Conservation (phyloP, 2,888 invertebrate species). For the Drosophila borborema region DNA sequence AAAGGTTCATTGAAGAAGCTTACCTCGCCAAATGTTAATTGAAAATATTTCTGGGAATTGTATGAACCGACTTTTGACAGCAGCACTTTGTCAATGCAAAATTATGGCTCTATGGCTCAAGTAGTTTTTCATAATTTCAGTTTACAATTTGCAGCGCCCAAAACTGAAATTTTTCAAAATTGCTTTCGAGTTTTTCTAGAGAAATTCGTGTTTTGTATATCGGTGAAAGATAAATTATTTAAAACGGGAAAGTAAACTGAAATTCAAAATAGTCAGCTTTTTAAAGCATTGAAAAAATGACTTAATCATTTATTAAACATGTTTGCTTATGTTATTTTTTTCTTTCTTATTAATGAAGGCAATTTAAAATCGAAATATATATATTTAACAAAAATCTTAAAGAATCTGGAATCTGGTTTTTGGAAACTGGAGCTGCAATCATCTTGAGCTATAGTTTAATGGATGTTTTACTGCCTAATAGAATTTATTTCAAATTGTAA, state of each 20-base stretch:
- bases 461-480: not conserved
- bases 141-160: constrained; percentile 1
- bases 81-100: constrained; percentile 38
- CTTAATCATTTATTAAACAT: not conserved
- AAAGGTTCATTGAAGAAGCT: constrained; percentile 18
- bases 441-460: not conserved
- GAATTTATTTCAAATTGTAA: not conserved
- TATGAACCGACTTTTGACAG: constrained; percentile 27
- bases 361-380: not conserved
- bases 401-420: not conserved
- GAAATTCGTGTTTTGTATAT: not conserved
- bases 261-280: not conserved
- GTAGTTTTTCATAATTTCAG: constrained; percentile 1
- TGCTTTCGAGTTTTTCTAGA: not conserved
- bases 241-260: not conserved
- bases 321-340: not conserved
- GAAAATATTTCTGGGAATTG: constrained; percentile 52
- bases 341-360: not conserved
- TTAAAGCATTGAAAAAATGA: not conserved
- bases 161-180: not conserved
- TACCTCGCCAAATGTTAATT: constrained; percentile 47
- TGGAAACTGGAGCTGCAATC: not conserved
- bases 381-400: not conserved
- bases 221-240: not conserved
- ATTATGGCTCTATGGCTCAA: constrained; percentile 4